These are phyloP conservation scores for Sebastolobus altivelis DNA, from an alignment of 2,797 vertebrate species.

Conservation along the genomic window DNA sequence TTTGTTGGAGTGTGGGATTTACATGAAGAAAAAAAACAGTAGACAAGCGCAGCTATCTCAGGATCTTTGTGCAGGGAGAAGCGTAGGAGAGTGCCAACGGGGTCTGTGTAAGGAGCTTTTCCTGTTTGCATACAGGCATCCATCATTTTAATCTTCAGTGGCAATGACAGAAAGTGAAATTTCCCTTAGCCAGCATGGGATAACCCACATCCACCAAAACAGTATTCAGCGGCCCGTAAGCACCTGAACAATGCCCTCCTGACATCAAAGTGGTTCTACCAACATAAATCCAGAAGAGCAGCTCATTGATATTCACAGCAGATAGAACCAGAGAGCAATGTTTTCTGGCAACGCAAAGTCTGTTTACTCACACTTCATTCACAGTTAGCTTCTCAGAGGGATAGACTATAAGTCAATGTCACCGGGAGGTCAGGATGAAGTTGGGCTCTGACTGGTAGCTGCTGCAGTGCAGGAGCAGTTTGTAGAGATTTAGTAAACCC, in stretches of 20 bases:
- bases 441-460: not conserved
- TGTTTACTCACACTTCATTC: conserved; percentile 67
- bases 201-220: conserved; percentile 52
- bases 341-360: conserved; percentile 58
- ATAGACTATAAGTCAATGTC: conserved; percentile 31
- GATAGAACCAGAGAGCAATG: conserved; percentile 48
- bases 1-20: conserved; percentile 41
- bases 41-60: conserved; percentile 54
- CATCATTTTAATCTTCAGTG: conserved; percentile 74
- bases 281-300: conserved; percentile 45
- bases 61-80: conserved; percentile 49
- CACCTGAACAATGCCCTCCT: conserved; percentile 54
- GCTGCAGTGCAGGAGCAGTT: not conserved
- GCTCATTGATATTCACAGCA: conserved; percentile 64
- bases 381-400: conserved; percentile 40
- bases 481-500: not conserved
- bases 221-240: conserved; percentile 41
- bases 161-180: conserved; percentile 69
- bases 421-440: conserved; percentile 35
- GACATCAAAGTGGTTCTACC: conserved; percentile 32
- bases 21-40: conserved; percentile 24
- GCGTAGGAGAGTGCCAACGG: conserved; percentile 49
- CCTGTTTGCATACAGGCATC: conserved; percentile 73
- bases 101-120: conserved; percentile 65
- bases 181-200: conserved; percentile 56